Evolutionary conservation across 2,888 invertebrate species (phyloP).

Genomic region (Amphipyra tragopoginis): DNA sequence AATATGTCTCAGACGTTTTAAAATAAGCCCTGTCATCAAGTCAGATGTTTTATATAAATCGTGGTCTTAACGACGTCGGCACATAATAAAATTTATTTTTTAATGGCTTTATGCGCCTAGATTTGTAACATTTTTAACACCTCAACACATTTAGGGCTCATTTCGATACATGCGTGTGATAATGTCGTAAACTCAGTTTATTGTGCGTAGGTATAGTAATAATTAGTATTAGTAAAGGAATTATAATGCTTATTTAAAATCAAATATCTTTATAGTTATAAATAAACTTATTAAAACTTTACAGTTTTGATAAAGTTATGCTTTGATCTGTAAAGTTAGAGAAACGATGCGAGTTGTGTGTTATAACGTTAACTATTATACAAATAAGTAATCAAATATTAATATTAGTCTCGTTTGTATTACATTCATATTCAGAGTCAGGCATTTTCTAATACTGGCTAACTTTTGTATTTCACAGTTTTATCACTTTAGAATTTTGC

Average conservation of each 20-base stretch:
- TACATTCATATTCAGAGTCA: too few species aligned
- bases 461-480: too few species aligned
- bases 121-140: constrained; percentile 75
- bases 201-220: constrained; percentile 55
- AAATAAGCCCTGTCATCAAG: constrained; percentile 80
- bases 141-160: constrained; percentile 68
- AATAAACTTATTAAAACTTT: constrained; percentile 3
- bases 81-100: constrained; percentile 82
- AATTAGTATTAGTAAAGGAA: constrained; percentile 49
- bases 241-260: constrained; percentile 14
- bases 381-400: too few species aligned
- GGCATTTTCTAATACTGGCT: too few species aligned
- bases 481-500: too few species aligned
- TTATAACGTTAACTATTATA: too few species aligned
- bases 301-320: too few species aligned
- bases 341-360: too few species aligned
- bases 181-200: constrained; percentile 66
- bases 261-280: constrained; percentile 8
- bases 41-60: constrained; percentile 83
- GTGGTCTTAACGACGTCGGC: constrained; percentile 79
- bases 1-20: constrained; percentile 75
- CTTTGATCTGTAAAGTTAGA: too few species aligned
- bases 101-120: constrained; percentile 73
- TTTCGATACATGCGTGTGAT: constrained; percentile 63
- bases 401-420: too few species aligned